Conservation (phyloP, 1,140 invertebrate genomes). For the Ephestia elutella region DNA sequence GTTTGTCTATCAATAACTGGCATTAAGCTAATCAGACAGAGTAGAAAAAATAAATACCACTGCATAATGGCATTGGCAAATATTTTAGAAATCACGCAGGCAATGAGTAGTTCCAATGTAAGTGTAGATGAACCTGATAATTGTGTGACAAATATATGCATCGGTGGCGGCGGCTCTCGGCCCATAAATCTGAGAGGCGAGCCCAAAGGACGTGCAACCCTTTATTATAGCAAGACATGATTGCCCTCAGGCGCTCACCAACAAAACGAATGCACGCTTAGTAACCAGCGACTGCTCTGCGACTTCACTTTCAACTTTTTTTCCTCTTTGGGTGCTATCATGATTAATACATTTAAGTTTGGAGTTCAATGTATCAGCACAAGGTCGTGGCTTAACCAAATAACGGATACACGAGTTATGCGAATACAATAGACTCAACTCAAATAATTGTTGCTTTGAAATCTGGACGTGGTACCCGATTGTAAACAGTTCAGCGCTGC, state of each 20-base stretch:
- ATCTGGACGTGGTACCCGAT: conserved; percentile 28
- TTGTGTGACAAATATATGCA: conserved; percentile 56
- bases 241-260: conserved; percentile 55
- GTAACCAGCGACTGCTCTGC: conserved; percentile 44
- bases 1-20: no score
- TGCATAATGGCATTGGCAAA: no score
- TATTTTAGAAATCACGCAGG: no score
- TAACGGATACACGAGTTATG: conserved; percentile 12
- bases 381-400: conserved; percentile 36
- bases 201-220: conserved; percentile 56
- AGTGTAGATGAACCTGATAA: conserved; percentile 37
- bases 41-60: no score
- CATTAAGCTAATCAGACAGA: no score
- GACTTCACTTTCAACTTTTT: conserved; percentile 43
- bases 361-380: conserved; percentile 34
- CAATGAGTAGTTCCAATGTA: no score
- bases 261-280: conserved; percentile 54
- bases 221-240: conserved; percentile 68
- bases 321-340: conserved; percentile 31
- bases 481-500: conserved; percentile 35
- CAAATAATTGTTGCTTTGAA: conserved; percentile 28
- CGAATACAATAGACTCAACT: conserved; percentile 24
- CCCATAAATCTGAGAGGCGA: conserved; percentile 60
- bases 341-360: conserved; percentile 28
- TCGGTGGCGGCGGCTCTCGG: conserved; percentile 40